Evolutionary conservation across 2,113 vertebrate genomes (phyloP).

Genomic region (Steatornis caripensis): DNA sequence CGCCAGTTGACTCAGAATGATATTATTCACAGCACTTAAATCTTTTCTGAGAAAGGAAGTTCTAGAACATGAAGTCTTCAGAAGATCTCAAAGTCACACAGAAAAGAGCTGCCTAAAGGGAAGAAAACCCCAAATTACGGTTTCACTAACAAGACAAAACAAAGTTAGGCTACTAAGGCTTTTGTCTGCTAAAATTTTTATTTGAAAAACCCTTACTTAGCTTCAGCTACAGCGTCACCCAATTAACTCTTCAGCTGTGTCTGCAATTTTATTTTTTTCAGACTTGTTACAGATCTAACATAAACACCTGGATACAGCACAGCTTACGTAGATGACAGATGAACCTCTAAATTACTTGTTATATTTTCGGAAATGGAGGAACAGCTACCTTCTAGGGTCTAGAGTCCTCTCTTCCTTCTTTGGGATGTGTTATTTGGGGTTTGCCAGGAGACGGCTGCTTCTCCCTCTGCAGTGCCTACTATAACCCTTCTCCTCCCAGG

Average conservation of each 20-base stretch:
- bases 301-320: not conserved
- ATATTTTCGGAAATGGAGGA: not conserved
- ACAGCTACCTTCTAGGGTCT: not conserved
- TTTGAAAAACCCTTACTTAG: not conserved
- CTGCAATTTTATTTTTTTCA: not conserved
- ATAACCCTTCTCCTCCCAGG: not conserved
- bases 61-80: not conserved
- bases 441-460: not conserved
- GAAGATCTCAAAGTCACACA: not conserved
- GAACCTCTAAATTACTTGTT: not conserved
- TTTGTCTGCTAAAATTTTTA: not conserved
- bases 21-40: not conserved
- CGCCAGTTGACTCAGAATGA: slow-evolving; percentile 8
- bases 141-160: not conserved
- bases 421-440: not conserved
- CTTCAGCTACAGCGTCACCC: not conserved
- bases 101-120: not conserved
- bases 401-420: not conserved
- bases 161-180: not conserved
- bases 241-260: not conserved
- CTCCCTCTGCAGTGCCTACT: not conserved
- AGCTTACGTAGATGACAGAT: not conserved
- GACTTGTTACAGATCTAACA: not conserved
- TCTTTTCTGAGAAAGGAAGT: not conserved
- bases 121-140: not conserved